Evolutionary conservation across 2,888 invertebrate genomes (phyloP), one percentile per base, ranked within the genome.

Genomic region (Stenodera caucasica): DNA sequence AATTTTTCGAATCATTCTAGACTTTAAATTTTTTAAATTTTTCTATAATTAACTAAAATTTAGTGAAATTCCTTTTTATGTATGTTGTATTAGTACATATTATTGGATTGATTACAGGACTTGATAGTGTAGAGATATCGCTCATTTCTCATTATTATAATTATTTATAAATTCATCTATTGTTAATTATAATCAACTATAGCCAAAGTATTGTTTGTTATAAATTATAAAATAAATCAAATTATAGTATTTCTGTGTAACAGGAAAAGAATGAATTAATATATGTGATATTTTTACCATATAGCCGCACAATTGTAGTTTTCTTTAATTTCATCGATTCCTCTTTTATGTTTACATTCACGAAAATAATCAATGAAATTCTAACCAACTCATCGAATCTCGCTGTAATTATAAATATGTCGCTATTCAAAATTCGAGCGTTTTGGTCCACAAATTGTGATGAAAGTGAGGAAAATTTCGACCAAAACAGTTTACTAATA

Each of bases 391-490:
- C n/a, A n/a, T 18, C 11, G 35, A 9, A 55, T 30, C 33, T 15
- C 37, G 18, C 11, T 58, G 23, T 21, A 21, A 21, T 23, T 55
- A 26, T 7, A 14, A 53, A 18, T 56, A 98, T 98, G 98, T 97
- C 97, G 2, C 82, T 98, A 72, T 98, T 98, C 77, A 95, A 94
- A 84, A 87, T 91, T 9, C 88, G 92, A 74, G 90, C 91, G 72
- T 93, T 94, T 88, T 98, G 97, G 96, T 85, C 88, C 15, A 88
- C 90, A 12, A 84, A 86, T 54, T 90, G 89, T 72, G 88, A 87
- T 15, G 81, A 82, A 51, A 82, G 8, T 40, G 37, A 84, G 45
- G 89, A 88, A 76, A 81, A 82, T 67, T 80, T 81, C 65, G 84
- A 84, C 73, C 80, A 81, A 65, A 81, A 81, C 69, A 84, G 82